phyloP scores from a whole-genome alignment of 2,888 invertebrate species.

The Polyploca ridens region DNA sequence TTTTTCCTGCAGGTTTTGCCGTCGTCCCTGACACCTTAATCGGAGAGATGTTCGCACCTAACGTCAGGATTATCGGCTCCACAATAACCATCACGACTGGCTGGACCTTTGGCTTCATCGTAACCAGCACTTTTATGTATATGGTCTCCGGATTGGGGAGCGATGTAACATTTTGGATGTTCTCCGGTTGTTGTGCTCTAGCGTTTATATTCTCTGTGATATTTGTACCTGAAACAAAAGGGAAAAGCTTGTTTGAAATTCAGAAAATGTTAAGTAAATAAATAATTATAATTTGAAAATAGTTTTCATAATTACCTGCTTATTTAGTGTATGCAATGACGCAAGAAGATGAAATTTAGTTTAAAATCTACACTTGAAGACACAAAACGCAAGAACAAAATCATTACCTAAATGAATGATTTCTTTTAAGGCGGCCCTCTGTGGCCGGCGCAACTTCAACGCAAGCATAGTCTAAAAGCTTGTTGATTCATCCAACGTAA shows the following conservation, averaged over 20 bases:
- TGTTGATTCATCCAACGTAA: too few relatives aligned
- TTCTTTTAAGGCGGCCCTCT: too few relatives aligned
- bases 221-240: constrained; percentile 69
- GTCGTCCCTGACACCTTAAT: constrained; percentile 27
- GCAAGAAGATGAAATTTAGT: too few relatives aligned
- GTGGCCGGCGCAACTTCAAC: too few relatives aligned
- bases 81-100: constrained; percentile 19
- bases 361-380: too few relatives aligned
- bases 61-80: constrained; percentile 30
- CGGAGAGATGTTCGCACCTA: constrained; percentile 32
- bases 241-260: constrained; percentile 64
- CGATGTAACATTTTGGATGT: constrained; percentile 28
- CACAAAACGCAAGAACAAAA: too few relatives aligned
- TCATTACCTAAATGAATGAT: too few relatives aligned
- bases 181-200: constrained; percentile 16
- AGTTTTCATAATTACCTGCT: too few relatives aligned
- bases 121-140: neutral
- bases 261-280: constrained; percentile 34
- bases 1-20: constrained; percentile 32
- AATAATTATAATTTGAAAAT: neutral
- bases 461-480: too few relatives aligned
- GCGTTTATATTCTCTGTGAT: constrained; percentile 32
- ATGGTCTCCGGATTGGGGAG: constrained; percentile 21
- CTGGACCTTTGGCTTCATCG: neutral
- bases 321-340: too few relatives aligned